phyloP scores from a whole-genome alignment of 2,113 vertebrate genomes.

The Gymnobelideus leadbeateri region DNA sequence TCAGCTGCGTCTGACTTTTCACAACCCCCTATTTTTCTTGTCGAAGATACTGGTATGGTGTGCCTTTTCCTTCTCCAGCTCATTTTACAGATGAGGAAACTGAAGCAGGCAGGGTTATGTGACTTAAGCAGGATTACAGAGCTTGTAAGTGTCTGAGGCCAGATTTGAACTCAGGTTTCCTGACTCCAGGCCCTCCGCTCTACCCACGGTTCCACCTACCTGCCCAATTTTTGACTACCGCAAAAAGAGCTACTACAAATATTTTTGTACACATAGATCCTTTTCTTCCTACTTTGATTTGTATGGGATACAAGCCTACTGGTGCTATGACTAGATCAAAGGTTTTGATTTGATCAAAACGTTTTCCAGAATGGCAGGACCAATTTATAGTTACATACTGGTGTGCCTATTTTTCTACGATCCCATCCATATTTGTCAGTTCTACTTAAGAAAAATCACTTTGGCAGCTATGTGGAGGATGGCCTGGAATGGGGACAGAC shows the following conservation, averaged over 20 bases:
- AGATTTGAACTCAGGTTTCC: neutral
- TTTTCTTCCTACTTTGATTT: neutral
- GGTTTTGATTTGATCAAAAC: too few relatives aligned
- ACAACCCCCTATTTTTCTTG: neutral
- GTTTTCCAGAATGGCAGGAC: neutral
- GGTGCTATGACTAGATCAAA: neutral
- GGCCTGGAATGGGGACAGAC: neutral
- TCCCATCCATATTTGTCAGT: neutral
- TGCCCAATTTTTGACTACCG: neutral
- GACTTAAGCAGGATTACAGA: neutral
- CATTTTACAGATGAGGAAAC: neutral
- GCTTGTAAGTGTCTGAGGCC: neutral
- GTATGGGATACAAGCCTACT: neutral
- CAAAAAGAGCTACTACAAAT: neutral
- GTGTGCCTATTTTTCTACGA: neutral
- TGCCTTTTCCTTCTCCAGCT: neutral
- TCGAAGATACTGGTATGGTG: neutral
- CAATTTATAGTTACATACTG: neutral
- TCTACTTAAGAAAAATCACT: neutral
- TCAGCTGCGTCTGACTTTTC: neutral
- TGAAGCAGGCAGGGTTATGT: neutral
- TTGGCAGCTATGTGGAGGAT: neutral
- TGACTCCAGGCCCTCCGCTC: neutral
- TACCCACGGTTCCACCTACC: neutral
- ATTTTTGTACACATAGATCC: neutral